Evolutionary conservation across 2,888 invertebrate genomes (phyloP), one percentile per base, ranked within the genome.

Genomic region (Aproaerema taeniolella): DNA sequence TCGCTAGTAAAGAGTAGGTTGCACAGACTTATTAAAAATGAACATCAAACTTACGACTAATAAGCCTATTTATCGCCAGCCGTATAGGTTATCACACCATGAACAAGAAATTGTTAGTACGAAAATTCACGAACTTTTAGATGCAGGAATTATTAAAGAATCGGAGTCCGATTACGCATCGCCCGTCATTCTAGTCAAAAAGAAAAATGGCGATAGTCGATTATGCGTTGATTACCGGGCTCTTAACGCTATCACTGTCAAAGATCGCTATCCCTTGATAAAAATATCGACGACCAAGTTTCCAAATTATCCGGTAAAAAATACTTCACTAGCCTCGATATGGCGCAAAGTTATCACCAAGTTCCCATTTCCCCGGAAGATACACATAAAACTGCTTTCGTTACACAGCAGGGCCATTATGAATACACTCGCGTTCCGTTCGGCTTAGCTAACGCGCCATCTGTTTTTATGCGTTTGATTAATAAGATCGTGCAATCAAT

Each of bases 161-260:
- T 51, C 51, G 0, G 38, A 35, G 2, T 53, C 53, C 5, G 42
- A 44, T 16, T 52, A 45, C 37, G 47, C 54, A 5, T 51, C 46
- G 6, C 51, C 52, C 0, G 43, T 53, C 1, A 41, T 57, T 5
- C 28, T 36, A 24, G 35, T 36, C 2, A 26, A 36, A 24, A 36
- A 36, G 11, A 36, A 36, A 16, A 36, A 36, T 31, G 34, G 34
- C 14, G 34, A 34, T 9, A 8, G 11, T 25, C 15, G 34, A 8
- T 25, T 25, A 4, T 34, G 34, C 9, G 26, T 33, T 17, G 36
- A 39, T 11, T 38, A 34, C 25, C 38, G 42, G 16, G 14, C 16
- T 8, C 37, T 29, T 11, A 29, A 30, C 11, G 34, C 25, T 8
- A 31, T 37, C 4, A 43, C 43, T 7, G 14, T 43, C 1, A 31